Evolutionary conservation across 2,797 vertebrate genomes (phyloP), one percentile per base, ranked within the genome.

Genomic region (Smutsia temminckii): DNA sequence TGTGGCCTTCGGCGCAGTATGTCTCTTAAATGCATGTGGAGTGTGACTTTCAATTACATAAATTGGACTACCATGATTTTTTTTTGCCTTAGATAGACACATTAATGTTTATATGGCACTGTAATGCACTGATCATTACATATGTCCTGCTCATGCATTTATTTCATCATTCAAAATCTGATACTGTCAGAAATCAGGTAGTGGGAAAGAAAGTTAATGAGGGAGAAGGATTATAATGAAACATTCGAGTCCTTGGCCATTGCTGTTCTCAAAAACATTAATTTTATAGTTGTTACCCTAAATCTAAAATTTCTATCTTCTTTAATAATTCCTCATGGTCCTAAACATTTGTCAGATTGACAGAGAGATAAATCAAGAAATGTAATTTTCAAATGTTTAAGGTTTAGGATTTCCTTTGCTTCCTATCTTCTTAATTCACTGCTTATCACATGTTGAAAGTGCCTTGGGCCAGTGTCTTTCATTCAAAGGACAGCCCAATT

Each of bases 1-100:
- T 27, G 99, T 99, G 27, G 99, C 99, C 17, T 99, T 99, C 97
- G 99, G 99, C 98, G 99, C 99, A 98, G 99, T 99, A 99, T 83
- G 99, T 99, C 96, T 85, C 78, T 92, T 85, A 92, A 59, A 69
- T 81, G 79, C 84, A 1, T 55, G 69, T 83, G 68, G 29, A 4
- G 34, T 72, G 59, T 92, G 5, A 25, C 85, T 85, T 18, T 21
- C 37, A 46, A 20, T 37, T 29, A 18, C 49, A 29, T n/a, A 20
- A 5, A 40, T 9, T 34, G 53, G n/a, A 25, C 23, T n/a, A 17
- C 66, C 51, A 66, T 49, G 27, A 21, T 11, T 69, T 55, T 42
- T 63, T 40, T n/a, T 71, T 55, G 53, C 61, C 14, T 32, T 74
- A 55, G 68, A 71, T 16, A 53, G 17, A 78, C 72, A 20, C 78